These are phyloP conservation scores for Ephialtes manifestator DNA, from an alignment of 2,888 invertebrate genomes.

Conservation along the genomic window DNA sequence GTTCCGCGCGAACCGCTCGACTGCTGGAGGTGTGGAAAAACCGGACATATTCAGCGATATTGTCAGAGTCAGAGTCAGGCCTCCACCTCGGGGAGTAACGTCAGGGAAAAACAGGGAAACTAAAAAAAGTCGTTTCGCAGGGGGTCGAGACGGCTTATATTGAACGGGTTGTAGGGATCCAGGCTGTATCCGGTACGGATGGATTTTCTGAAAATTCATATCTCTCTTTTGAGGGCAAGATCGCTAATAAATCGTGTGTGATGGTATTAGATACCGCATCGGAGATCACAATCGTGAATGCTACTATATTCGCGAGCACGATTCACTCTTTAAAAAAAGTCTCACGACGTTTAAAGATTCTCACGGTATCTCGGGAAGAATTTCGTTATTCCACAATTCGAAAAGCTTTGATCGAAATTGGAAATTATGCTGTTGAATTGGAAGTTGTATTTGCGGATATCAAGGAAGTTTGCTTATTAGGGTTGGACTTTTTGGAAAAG, in stretches of 20 bases:
- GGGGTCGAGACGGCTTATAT: neutral
- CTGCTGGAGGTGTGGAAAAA: neutral
- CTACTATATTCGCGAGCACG: conserved; percentile 4
- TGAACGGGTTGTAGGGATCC: too few species aligned
- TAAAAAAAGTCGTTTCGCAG: conserved; percentile 7
- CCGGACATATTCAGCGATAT: neutral
- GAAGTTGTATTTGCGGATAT: conserved; percentile 35
- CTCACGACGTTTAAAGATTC: conserved; percentile 25
- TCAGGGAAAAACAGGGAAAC: neutral
- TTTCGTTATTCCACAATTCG: conserved; percentile 21
- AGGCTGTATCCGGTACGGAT: too few species aligned
- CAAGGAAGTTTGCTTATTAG: conserved; percentile 4
- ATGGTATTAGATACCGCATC: neutral
- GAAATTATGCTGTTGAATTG: conserved; percentile 16
- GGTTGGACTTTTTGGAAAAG: too few species aligned
- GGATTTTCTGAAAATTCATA: neutral
- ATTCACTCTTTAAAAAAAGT: conserved; percentile 25
- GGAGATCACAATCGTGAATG: conserved; percentile 14
- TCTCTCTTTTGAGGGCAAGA: conserved; percentile 14
- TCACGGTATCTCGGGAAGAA: conserved; percentile 29
- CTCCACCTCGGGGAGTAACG: neutral
- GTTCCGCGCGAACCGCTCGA: neutral
- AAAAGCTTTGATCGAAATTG: conserved; percentile 1
- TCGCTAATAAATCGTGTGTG: conserved; percentile 24
- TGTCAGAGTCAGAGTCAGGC: neutral